Percentiles rank a stretch among this genome's conserved stretches.
Conservation (phyloP, 2,113 vertebrate species). For the Stomatorhinus ivindoensis region DNA sequence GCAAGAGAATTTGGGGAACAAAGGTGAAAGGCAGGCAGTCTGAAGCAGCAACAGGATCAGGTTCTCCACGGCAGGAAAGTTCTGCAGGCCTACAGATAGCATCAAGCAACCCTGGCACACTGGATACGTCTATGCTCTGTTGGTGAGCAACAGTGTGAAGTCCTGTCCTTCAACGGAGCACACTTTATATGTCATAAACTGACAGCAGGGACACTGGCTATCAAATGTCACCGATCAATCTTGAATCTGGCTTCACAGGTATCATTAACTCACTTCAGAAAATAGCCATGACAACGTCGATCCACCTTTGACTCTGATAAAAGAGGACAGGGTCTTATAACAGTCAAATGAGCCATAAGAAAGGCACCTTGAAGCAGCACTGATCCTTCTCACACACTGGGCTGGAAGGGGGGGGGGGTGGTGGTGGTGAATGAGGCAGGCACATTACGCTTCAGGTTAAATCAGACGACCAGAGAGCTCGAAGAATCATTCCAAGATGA, state of each 20-base stretch:
- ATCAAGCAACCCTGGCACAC: background rate
- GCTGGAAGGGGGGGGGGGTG: background rate
- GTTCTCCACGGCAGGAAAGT: background rate
- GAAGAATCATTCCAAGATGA: background rate
- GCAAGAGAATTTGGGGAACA: background rate
- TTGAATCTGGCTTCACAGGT: background rate
- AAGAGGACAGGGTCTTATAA: background rate
- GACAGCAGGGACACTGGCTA: background rate
- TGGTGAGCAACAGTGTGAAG: background rate
- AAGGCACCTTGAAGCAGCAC: background rate
- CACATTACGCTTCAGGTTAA: background rate
- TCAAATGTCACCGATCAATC: background rate
- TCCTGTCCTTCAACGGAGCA: background rate
- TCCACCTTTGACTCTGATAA: background rate
- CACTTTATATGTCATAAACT: background rate
- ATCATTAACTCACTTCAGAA: background rate
- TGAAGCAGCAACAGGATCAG: background rate
- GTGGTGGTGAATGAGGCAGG: background rate
- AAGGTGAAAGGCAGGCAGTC: background rate
- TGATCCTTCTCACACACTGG: background rate
- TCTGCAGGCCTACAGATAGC: background rate
- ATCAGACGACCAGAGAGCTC: background rate
- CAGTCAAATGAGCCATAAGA: background rate
- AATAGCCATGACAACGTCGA: background rate
- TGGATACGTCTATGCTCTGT: background rate